These are phyloP conservation scores for Micrastur ruficollis DNA, from an alignment of 2,797 vertebrate genomes.

Conservation along the genomic window DNA sequence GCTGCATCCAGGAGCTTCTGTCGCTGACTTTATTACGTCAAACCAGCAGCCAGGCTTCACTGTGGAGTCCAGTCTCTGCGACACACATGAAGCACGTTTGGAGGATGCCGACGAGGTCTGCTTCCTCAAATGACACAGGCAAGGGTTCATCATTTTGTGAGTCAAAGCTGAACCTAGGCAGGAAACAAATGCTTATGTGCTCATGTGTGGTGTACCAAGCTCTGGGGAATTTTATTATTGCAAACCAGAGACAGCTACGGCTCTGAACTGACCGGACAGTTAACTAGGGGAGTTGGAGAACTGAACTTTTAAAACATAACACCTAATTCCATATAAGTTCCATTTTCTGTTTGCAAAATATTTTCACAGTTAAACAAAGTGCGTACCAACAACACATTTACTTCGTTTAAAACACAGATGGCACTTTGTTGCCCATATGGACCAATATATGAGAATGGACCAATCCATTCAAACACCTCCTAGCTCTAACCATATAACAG, in stretches of 20 bases:
- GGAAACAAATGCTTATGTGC: neutral
- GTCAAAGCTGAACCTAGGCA: neutral
- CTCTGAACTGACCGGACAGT: neutral
- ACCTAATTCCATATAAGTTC: neutral
- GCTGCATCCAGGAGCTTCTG: neutral
- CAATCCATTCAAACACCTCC: neutral
- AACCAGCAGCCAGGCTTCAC: neutral
- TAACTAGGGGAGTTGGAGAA: neutral
- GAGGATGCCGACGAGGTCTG: rapidly evolving
- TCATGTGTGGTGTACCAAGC: neutral
- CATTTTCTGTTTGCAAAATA: neutral
- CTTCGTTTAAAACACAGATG: neutral
- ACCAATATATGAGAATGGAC: neutral
- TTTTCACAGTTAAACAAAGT: neutral
- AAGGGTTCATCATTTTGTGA: neutral
- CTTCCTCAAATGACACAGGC: neutral
- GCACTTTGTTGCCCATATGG: neutral
- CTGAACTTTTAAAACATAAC: neutral
- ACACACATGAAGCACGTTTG: rapidly evolving
- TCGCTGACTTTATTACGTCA: neutral
- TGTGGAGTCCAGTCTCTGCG: neutral
- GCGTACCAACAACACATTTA: neutral
- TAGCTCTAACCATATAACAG: neutral
- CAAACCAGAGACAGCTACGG: neutral
- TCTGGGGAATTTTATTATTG: neutral